phyloP scores from a whole-genome alignment of 2,888 invertebrate species.

The Branchipolynoe longqiensis region DNA sequence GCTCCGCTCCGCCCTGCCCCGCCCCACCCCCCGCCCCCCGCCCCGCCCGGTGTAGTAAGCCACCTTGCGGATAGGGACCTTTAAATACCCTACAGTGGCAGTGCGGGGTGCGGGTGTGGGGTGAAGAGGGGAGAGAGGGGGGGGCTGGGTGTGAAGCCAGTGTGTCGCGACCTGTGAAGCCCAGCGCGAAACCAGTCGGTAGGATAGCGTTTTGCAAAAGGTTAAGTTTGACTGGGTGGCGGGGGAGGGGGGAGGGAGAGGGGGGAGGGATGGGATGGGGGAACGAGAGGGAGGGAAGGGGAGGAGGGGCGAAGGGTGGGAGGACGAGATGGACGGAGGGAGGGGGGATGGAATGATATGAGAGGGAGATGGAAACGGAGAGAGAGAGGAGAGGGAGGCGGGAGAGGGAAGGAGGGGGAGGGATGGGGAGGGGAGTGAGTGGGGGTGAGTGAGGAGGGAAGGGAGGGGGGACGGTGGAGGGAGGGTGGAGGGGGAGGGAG shows the following conservation, averaged over 20 bases:
- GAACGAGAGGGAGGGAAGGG: not conserved
- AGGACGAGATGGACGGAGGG: not conserved
- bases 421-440: not conserved
- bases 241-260: not conserved
- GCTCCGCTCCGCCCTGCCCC: too few species aligned
- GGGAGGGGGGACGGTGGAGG: not conserved
- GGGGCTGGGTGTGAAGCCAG: not conserved
- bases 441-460: not conserved
- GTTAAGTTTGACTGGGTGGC: constrained; percentile 54
- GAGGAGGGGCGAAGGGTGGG: not conserved
- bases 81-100: constrained; percentile 43
- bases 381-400: not conserved
- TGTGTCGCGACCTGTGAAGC: not conserved
- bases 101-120: not conserved
- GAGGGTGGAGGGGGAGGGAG: not conserved
- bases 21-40: too few species aligned
- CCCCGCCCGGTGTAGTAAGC: too few species aligned
- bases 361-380: not conserved
- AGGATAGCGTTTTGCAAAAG: constrained; percentile 9
- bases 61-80: too few species aligned
- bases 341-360: not conserved
- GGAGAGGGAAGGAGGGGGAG: not conserved
- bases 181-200: not conserved
- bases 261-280: not conserved
- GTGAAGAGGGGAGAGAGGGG: not conserved